Percentiles rank a stretch among this genome's conserved stretches.
These are phyloP conservation scores for Sylvietta virens DNA, from an alignment of 2,113 vertebrate species.

Conservation along the genomic window DNA sequence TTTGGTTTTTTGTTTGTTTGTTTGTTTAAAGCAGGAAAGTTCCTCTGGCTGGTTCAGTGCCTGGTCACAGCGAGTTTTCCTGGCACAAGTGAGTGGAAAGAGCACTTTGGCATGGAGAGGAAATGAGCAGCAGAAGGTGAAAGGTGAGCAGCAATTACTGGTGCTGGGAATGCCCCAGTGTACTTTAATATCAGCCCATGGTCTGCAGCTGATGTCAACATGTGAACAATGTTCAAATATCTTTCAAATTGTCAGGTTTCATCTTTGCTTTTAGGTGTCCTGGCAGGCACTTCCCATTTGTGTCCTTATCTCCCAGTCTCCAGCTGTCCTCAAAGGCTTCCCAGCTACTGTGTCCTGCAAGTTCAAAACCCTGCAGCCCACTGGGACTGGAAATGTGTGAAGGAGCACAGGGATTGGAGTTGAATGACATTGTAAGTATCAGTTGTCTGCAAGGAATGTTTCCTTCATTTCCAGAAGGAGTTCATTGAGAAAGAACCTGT, in stretches of 20 bases:
- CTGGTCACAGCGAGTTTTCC: not conserved
- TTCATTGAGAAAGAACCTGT: not conserved
- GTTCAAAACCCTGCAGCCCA: not conserved
- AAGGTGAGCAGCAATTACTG: conserved; percentile 44
- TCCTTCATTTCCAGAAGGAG: not conserved
- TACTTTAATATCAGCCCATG: not conserved
- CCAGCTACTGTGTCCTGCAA: not conserved
- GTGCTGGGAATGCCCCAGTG: not conserved
- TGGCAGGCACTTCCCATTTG: not conserved
- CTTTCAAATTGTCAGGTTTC: not conserved
- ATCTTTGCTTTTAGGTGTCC: not conserved
- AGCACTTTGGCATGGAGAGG: conserved; percentile 1
- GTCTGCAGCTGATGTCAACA: not conserved
- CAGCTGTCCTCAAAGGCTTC: not conserved
- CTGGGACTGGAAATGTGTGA: not conserved
- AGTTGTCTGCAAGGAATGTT: not conserved
- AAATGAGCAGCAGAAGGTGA: not conserved
- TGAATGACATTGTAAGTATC: not conserved
- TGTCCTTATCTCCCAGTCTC: not conserved
- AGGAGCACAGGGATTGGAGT: not conserved
- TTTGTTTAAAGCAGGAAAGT: conserved; percentile 43
- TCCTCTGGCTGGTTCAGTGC: not conserved
- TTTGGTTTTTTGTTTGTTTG: conserved; percentile 1
- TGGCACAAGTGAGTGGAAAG: conserved; percentile 12
- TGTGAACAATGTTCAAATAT: not conserved